phyloP scores from a whole-genome alignment of 2,797 vertebrate genomes.

The Ceyx erithaca region DNA sequence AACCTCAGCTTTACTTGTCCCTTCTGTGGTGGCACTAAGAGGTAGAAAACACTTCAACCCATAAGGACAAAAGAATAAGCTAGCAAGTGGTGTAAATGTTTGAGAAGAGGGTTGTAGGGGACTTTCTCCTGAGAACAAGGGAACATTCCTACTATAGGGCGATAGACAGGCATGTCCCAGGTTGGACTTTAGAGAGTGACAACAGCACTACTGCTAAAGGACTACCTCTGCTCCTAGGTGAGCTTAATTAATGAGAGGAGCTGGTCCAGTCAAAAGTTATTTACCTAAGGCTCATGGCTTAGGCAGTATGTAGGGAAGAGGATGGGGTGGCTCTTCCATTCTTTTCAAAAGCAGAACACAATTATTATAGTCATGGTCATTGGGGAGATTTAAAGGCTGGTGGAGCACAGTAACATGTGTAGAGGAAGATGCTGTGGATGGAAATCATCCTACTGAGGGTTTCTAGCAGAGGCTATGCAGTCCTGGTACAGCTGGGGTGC shows the following conservation, averaged over 20 bases:
- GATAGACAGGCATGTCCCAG: not conserved
- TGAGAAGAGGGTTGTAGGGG: not conserved
- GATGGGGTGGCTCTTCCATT: not conserved
- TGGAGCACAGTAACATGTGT: not conserved
- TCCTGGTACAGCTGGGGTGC: not conserved
- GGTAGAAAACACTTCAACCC: not conserved
- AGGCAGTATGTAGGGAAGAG: not conserved
- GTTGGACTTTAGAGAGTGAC: not conserved
- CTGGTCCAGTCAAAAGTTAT: not conserved
- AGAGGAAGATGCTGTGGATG: not conserved
- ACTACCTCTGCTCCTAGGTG: not conserved
- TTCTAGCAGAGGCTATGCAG: not conserved
- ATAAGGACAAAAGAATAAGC: accelerated
- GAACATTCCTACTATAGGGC: not conserved
- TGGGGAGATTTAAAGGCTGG: not conserved
- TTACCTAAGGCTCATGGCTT: not conserved
- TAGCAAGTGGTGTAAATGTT: not conserved
- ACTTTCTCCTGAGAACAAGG: not conserved
- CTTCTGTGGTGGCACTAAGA: not conserved
- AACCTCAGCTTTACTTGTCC: not conserved
- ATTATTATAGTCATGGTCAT: not conserved
- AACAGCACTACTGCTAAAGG: not conserved
- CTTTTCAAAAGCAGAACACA: not conserved
- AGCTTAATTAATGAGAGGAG: not conserved
- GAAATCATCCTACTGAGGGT: not conserved